These are phyloP conservation scores for Bergia puertoricense DNA, from an alignment of 92 coral and sea anemone genomes.

Conservation along the genomic window DNA sequence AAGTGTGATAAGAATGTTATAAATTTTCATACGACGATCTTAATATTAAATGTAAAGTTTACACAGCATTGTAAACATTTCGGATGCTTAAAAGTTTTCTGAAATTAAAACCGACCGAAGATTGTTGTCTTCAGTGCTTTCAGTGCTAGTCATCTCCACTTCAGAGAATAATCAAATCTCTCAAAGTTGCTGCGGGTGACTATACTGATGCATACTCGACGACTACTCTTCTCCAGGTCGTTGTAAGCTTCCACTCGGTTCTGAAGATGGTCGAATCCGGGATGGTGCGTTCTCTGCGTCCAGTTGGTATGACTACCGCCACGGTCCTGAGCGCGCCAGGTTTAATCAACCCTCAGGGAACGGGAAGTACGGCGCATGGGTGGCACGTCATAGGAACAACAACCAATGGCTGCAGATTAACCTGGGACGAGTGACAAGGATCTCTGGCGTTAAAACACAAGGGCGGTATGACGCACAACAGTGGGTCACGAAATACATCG, in stretches of 20 bases:
- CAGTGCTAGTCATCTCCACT: no score
- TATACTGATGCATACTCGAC: not conserved
- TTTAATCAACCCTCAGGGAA: constrained; percentile 57
- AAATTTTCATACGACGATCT: no score
- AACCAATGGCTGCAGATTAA: constrained; percentile 73
- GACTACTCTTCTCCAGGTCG: constrained; percentile 41
- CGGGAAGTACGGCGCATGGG: constrained; percentile 81
- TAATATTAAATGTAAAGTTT: no score
- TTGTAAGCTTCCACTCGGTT: constrained; percentile 77
- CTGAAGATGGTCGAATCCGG: constrained; percentile 70
- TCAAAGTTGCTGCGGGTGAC: not conserved
- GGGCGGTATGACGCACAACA: constrained; percentile 67
- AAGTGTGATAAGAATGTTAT: no score
- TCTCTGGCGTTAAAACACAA: constrained; percentile 78
- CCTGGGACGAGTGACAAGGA: constrained; percentile 63
- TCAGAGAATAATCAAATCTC: no score
- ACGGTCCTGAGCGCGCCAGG: constrained; percentile 84
- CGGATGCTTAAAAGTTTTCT: no score
- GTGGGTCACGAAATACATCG: constrained; percentile 62
- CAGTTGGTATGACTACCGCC: constrained; percentile 58
- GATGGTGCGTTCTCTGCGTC: constrained; percentile 68
- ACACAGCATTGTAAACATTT: no score
- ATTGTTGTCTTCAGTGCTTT: no score
- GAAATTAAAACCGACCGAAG: no score
- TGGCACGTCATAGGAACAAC: constrained; percentile 56